Evolutionary conservation across 2,888 invertebrate species (phyloP).

Genomic region (Eupsilia transversa): DNA sequence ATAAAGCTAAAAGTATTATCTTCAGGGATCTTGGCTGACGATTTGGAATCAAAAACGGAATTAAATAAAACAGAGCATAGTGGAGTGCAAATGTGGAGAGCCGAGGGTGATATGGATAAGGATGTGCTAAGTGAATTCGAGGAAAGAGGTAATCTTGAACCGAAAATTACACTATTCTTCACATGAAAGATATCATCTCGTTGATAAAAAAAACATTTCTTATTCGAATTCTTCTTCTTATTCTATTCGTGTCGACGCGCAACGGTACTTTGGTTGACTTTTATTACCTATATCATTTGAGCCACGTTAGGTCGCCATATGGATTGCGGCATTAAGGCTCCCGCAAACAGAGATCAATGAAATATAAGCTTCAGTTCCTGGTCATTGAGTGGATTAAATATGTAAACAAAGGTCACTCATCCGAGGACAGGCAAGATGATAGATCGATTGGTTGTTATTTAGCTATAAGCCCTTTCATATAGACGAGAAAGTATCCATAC

Average conservation of each 20-base stretch:
- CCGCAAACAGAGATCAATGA: not conserved
- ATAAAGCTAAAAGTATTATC: not conserved
- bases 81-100: conserved; percentile 49
- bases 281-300: too few relatives aligned
- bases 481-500: not conserved
- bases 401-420: not conserved
- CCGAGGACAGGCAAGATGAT: not conserved
- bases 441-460: not conserved
- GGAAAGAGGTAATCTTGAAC: conserved; percentile 42
- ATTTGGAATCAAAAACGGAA: conserved; percentile 1
- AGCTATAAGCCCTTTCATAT: not conserved
- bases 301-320: too few relatives aligned
- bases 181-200: not conserved
- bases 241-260: too few relatives aligned
- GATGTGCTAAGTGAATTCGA: conserved; percentile 39
- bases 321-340: too few relatives aligned
- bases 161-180: not conserved
- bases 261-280: too few relatives aligned
- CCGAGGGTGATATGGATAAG: conserved; percentile 34
- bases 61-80: conserved; percentile 11
- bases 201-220: not conserved
- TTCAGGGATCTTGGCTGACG: conserved; percentile 24
- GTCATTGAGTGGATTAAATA: not conserved
- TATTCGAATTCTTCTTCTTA: too few relatives aligned
- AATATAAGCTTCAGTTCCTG: not conserved